These are phyloP conservation scores for Lasioglossum malachurum DNA, from an alignment of 2,888 invertebrate genomes.

Conservation along the genomic window DNA sequence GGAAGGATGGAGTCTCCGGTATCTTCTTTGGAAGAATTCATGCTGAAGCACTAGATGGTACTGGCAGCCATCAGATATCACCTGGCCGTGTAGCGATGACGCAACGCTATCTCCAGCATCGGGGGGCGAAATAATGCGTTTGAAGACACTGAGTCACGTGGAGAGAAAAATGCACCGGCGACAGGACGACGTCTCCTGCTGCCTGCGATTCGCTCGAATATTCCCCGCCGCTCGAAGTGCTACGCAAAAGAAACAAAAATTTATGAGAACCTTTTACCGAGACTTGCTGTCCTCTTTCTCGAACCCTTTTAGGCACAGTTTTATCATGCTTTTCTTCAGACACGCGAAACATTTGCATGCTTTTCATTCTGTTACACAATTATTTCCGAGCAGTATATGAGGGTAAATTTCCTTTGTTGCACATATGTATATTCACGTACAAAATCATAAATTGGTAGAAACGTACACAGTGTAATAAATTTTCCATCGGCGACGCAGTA, in stretches of 20 bases:
- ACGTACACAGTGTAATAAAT: background rate
- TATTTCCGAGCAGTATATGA: background rate
- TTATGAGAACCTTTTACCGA: background rate
- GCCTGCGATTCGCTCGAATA: conserved; percentile 13
- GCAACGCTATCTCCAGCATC: conserved; percentile 64
- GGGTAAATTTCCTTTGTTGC: background rate
- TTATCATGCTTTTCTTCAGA: background rate
- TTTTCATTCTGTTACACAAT: background rate
- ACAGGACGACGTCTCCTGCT: conserved; percentile 13
- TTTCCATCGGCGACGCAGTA: background rate
- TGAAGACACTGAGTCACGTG: conserved; percentile 43
- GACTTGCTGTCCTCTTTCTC: background rate
- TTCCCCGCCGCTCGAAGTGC: background rate
- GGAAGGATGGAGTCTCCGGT: conserved; percentile 36
- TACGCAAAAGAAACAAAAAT: background rate
- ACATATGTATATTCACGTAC: background rate
- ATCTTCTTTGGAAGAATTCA: conserved; percentile 40
- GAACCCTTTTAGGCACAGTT: background rate
- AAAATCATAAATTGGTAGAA: background rate
- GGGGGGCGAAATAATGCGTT: conserved; percentile 45
- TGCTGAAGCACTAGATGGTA: conserved; percentile 33
- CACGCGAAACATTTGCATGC: background rate
- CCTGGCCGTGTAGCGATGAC: conserved; percentile 61
- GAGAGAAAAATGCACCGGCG: conserved; percentile 38
- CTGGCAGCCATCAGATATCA: conserved; percentile 64